Evolutionary conservation across 2,113 vertebrate species (phyloP).

Genomic region (Lynx canadensis): DNA sequence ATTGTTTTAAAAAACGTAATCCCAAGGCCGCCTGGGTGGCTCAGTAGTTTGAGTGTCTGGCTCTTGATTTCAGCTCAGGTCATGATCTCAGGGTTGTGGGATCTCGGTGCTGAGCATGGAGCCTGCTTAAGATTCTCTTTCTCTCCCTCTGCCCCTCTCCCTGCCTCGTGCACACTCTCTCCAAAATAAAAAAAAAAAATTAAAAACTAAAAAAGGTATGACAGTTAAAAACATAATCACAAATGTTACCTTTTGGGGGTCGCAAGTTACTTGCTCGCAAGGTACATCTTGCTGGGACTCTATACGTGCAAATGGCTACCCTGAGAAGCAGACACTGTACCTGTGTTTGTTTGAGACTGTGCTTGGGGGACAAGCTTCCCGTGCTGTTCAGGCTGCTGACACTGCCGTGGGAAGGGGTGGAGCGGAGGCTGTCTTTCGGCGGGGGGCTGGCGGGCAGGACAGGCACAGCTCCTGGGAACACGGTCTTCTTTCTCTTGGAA

Average conservation of each 20-base stretch:
- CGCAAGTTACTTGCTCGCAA: neutral
- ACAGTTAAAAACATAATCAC: neutral
- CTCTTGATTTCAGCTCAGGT: neutral
- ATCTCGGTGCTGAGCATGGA: neutral
- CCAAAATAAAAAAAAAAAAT: neutral
- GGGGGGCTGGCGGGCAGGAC: conserved; percentile 95
- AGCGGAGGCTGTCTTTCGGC: conserved; percentile 94
- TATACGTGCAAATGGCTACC: neutral
- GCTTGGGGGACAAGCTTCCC: conserved; percentile 95
- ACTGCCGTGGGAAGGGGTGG: conserved; percentile 96
- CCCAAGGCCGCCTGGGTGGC: neutral
- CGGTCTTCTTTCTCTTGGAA: conserved; percentile 94
- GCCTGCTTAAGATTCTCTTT: neutral
- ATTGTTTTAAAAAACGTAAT: neutral
- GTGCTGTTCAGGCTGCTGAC: conserved; percentile 95
- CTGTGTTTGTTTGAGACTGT: conserved; percentile 92
- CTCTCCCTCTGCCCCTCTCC: neutral
- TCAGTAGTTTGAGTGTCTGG: neutral
- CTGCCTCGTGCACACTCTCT: neutral
- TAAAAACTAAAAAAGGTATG: neutral
- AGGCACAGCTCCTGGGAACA: conserved; percentile 88
- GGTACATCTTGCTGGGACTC: neutral
- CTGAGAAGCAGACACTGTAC: conserved; percentile 65
- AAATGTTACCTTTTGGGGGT: neutral
- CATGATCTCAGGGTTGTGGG: neutral